Evolutionary conservation across 1,140 invertebrate genomes (phyloP), one percentile per base, ranked within the genome.

Genomic region (Pantala flavescens): DNA sequence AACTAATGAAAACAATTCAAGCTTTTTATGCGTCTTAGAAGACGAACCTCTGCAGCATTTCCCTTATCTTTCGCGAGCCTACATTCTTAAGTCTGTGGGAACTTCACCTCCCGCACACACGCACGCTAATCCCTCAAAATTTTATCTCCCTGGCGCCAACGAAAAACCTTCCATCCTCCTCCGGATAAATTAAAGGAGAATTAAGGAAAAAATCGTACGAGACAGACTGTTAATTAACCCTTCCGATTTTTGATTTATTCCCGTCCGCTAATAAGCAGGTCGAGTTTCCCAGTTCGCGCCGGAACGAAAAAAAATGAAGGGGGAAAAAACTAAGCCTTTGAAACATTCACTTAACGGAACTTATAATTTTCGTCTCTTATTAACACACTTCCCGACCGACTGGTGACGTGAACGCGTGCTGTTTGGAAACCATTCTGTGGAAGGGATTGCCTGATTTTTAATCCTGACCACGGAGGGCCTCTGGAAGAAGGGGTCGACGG

Each of bases 281-380:
- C 49, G 49, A 16, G 14, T 63, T 21, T 21, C 14, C 49, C 49
- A 16, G n/a, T 21, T 21, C 49, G 49, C 49, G 49, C 49, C 49
- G 12, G 49, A 21, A 63, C 12, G 5, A 16, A 21, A 63, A 63
- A 63, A 7, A 63, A 19, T 36, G 28, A 36, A 36, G 28, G 28
- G 9, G 28, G 28, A 36, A 36, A 36, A 36, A 36, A 36, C 28
- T 36, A 36, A 36, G 9, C 28, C 28, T 21, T 12, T 12, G 49
- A 63, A 63, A 63, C 49, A 63, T 63, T 63, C 49, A 63, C 49
- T 63, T 63, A 63, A 63, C 49, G 49, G 49, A 63, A 63, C 49
- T 63, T 63, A 63, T 63, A 63, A 63, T 63, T 63, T 63, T 21
- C 49, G n/a, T 21, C 49, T 16, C 49, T 63, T 63, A 63, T 63